Base-by-base conservation (phyloP, 2,113 vertebrate species). In the Gallinago undulata region DNA sequence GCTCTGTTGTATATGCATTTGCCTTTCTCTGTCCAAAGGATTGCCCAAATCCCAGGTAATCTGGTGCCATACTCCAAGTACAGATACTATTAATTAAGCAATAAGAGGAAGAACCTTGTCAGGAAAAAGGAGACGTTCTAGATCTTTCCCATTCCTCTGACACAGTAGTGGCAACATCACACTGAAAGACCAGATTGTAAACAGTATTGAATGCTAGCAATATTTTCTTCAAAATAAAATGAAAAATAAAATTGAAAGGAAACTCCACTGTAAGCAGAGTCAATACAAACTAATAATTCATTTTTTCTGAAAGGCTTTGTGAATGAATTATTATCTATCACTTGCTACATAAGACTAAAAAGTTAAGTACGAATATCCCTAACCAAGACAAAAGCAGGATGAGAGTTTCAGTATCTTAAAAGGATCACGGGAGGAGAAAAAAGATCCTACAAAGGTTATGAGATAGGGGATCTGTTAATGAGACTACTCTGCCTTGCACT, bases 341-440 rank as follows among this genome's bases (percentile, higher is more conserved):
- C 37, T 87, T 86, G 39, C 56, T 57, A 17, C 9, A 1, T 48
- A n/a, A 66, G 64, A 62, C 3, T 66, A 85, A 76, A n/a, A n/a
- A 60, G 7, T 5, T 62, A 53, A 64, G 18, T 75, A 57, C 94
- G 27, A 66, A 83, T 79, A 37, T 66, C 67, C 17, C 15, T 87
- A 73, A 57, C 18, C 7, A 41, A 62, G 41, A 33, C 10, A 87
- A 90, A 94, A 68, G 39, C 59, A 85, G 31, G 11, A 6, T 63
- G 75, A 84, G 72, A 77, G 48, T 83, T 43, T 84, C 56, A 31
- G 62, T 22, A 60, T 73, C 33, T 74, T 77, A 31, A 78, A 64
- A 68, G 68, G 19, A 30, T 37, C 67, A 14, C 3, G 2, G 11
- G 4, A 2, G 5, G 0, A 0, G 4, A 18, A 50, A 64, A 23